Evolutionary conservation across 2,797 vertebrate species (phyloP), one percentile per base, ranked within the genome.

Genomic region (Rhinichthys osculus): DNA sequence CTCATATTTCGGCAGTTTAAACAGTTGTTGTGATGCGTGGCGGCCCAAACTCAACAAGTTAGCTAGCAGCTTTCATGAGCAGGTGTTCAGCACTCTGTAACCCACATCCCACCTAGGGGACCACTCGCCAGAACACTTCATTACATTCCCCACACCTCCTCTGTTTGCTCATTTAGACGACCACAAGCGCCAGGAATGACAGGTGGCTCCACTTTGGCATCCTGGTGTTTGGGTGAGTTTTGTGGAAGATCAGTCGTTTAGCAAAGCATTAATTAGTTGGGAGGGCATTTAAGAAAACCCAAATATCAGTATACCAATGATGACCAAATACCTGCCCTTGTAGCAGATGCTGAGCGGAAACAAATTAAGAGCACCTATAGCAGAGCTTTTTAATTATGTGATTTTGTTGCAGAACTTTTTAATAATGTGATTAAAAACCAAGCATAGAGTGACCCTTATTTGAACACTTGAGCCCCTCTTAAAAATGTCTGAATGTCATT

Each of bases 141-240:
- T 92, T 89, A 88, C 81, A 86, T 85, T 85, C 87, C 84, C 85
- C 83, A 88, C 89, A 88, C 89, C 87, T 91, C 82, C 80, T 83
- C 89, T 80, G 87, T 89, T 78, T 87, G 82, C 86, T 88, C 79
- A 74, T 88, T 87, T 89, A 87, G 67, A 85, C 66, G 59, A 57
- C 83, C 83, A 83, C 70, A 57, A 87, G 83, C 27, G 81, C 87
- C 89, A 86, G 77, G 33, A 74, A 86, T 57, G 81, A 87, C 90
- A 92, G 88, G 86, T 90, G 88, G 91, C 70, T 54, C 35, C 38
- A 59, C 30, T 23, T 84, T 84, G 73, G 78, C 88, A 79, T 69
- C 70, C 59, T 21, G 23, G 54, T 44, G n/a, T 79, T 83, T 80
- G 71, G 88, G 85, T 88, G 82, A 72, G 30, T 89, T 85, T 77